Percentiles rank a stretch among this genome's conserved stretches.
Conservation (phyloP, 2,888 invertebrate genomes). For the Tortricodes alternella region DNA sequence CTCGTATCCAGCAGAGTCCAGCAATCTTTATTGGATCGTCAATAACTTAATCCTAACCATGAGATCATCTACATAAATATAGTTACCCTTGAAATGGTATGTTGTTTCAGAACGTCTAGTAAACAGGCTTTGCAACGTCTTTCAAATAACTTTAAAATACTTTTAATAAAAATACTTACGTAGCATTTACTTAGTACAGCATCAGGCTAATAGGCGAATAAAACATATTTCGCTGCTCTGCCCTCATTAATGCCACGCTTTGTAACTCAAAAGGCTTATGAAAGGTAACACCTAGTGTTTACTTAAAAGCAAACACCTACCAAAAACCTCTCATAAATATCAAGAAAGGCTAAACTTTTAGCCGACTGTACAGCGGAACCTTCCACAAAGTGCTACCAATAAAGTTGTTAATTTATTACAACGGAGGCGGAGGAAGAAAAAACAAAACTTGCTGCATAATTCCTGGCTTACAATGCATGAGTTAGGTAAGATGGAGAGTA, state of each 20-base stretch:
- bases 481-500: constrained; percentile 16
- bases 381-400: constrained; percentile 44
- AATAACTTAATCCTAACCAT: no score
- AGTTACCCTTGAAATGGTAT: no score
- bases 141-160: no score
- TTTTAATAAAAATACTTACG: no score
- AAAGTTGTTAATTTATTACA: constrained; percentile 57
- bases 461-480: constrained; percentile 25
- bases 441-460: constrained; percentile 45
- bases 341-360: constrained; percentile 15
- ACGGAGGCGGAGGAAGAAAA: constrained; percentile 27
- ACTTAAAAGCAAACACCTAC: neutral
- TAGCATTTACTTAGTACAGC: no score
- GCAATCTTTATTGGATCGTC: no score
- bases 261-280: neutral
- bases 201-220: no score
- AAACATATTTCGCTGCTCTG: no score
- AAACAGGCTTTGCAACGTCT: no score
- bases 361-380: constrained; percentile 25
- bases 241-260: neutral
- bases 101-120: no score
- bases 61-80: no score
- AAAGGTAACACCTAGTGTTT: neutral
- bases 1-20: no score
- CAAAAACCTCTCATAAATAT: constrained; percentile 18